Evolutionary conservation across 2,113 vertebrate genomes (phyloP).

Genomic region (Lipotes vexillifer): DNA sequence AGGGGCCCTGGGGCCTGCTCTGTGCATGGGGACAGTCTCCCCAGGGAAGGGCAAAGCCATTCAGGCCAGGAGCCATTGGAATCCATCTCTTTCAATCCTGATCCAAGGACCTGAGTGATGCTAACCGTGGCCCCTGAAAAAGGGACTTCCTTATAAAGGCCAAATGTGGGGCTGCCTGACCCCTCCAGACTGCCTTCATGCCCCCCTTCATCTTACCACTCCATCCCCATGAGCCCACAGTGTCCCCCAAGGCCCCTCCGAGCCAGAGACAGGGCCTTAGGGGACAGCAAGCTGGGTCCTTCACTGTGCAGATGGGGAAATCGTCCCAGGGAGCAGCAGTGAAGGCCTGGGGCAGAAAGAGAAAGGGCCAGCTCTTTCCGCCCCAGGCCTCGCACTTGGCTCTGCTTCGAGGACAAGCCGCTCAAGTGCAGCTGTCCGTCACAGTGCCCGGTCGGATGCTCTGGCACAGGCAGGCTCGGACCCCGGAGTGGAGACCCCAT

Average conservation of each 20-base stretch:
- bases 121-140: not conserved
- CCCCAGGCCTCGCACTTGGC: not conserved
- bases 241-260: not conserved
- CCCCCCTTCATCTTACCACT: not conserved
- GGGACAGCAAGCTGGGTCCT: not conserved
- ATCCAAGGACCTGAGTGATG: not conserved
- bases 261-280: not conserved
- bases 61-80: constrained; percentile 52
- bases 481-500: not conserved
- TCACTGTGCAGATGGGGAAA: not conserved
- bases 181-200: too few species aligned
- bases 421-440: not conserved
- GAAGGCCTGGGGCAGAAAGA: too few species aligned
- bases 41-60: not conserved
- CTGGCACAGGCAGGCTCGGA: not conserved
- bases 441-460: not conserved
- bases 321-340: not conserved
- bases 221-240: not conserved
- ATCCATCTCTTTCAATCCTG: not conserved
- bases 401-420: not conserved
- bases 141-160: not conserved
- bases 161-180: not conserved
- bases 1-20: not conserved
- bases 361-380: not conserved
- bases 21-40: not conserved